Evolutionary conservation across 2,113 vertebrate species (phyloP).

Genomic region (Ageneiosus marmoratus): DNA sequence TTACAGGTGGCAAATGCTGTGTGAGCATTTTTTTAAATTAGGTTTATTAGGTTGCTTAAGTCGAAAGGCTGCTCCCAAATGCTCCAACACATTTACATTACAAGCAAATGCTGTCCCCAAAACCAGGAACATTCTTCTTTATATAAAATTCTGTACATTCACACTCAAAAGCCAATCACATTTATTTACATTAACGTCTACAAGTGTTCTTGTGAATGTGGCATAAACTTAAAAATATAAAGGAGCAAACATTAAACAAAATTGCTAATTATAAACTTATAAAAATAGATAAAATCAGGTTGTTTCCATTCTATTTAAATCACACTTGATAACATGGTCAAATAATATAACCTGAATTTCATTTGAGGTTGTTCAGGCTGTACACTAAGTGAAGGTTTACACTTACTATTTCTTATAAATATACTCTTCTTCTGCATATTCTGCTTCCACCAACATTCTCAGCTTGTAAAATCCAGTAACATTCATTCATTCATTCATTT

Average conservation of each 20-base stretch:
- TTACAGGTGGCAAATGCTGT: not conserved
- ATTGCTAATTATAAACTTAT: not conserved
- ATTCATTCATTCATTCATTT: too few species aligned
- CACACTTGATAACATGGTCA: not conserved
- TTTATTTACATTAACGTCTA: not conserved
- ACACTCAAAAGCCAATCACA: not conserved
- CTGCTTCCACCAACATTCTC: not conserved
- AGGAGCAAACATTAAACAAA: not conserved
- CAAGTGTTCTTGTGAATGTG: not conserved
- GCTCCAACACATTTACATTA: constrained; percentile 13
- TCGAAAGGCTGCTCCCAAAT: not conserved
- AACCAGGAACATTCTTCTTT: not conserved
- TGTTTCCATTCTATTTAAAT: not conserved
- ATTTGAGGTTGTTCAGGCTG: not conserved
- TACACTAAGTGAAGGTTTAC: not conserved
- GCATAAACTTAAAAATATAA: not conserved
- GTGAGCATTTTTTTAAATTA: not conserved
- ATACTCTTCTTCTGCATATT: not conserved
- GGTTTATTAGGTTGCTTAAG: not conserved
- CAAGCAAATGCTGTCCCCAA: not conserved
- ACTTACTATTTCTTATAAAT: not conserved
- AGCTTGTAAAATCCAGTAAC: too few species aligned
- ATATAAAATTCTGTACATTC: not conserved
- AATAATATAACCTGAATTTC: not conserved
- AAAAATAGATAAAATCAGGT: not conserved